phyloP scores from a whole-genome alignment of 2,113 vertebrate species.

The Tringa solitaria region DNA sequence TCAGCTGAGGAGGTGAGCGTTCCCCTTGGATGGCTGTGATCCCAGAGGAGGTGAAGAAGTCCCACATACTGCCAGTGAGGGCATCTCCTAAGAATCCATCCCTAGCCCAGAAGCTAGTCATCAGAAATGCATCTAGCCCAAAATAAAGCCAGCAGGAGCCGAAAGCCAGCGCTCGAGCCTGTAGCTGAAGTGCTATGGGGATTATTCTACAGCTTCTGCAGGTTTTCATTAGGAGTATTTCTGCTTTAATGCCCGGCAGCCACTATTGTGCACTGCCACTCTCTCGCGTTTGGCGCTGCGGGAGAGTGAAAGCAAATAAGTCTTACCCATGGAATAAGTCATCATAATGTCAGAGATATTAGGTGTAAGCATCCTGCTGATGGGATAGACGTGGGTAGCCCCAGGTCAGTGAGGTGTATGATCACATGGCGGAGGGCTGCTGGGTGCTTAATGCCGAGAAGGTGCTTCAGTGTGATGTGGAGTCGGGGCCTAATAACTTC shows the following conservation, averaged over 20 bases:
- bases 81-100: background rate
- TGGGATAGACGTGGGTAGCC: conserved; percentile 14
- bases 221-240: background rate
- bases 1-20: background rate
- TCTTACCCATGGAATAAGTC: conserved; percentile 4
- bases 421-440: background rate
- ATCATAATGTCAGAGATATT: background rate
- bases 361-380: conserved; percentile 4
- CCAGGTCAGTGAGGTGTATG: background rate
- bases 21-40: background rate
- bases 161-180: background rate
- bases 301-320: conserved; percentile 7
- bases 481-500: background rate
- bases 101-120: background rate
- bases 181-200: background rate
- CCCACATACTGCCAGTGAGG: background rate
- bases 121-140: background rate
- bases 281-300: background rate
- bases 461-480: background rate
- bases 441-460: background rate
- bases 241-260: background rate
- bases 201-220: background rate
- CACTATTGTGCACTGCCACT: background rate
- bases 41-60: background rate
- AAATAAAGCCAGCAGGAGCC: background rate